Conservation (phyloP, 2,888 invertebrate genomes). For the Colostygia pectinataria region DNA sequence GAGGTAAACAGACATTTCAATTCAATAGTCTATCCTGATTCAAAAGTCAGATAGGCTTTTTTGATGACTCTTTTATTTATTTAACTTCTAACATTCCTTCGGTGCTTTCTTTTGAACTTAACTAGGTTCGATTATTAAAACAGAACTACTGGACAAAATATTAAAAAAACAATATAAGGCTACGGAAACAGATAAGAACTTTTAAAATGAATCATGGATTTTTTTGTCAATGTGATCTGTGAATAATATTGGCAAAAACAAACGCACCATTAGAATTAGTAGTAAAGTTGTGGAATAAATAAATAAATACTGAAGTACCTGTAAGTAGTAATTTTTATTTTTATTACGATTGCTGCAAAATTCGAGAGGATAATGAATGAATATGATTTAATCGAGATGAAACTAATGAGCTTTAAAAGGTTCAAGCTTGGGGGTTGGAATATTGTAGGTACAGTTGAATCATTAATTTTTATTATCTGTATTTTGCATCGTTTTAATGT, state of each 20-base stretch:
- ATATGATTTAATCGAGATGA: conserved; percentile 39
- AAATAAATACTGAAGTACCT: too few species aligned
- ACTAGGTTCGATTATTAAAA: too few species aligned
- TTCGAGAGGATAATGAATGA: conserved; percentile 40
- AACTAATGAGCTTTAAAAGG: conserved; percentile 11
- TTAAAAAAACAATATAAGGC: not conserved
- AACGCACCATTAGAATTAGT: too few species aligned
- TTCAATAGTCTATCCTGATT: conserved; percentile 14
- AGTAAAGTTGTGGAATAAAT: too few species aligned
- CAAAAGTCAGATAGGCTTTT: conserved; percentile 12
- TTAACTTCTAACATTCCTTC: not conserved
- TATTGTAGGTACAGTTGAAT: conserved; percentile 4
- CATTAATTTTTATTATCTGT: conserved; percentile 11
- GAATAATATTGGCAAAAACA: too few species aligned
- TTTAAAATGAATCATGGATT: too few species aligned
- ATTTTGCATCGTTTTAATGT: conserved; percentile 8
- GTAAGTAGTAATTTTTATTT: too few species aligned
- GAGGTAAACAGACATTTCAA: conserved; percentile 16
- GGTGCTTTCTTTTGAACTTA: not conserved
- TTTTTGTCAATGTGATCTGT: too few species aligned
- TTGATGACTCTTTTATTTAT: conserved; percentile 6
- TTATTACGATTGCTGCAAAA: not conserved
- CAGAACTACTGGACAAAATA: too few species aligned
- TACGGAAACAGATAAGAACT: too few species aligned
- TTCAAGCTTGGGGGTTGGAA: not conserved